These are phyloP conservation scores for Condylura cristata DNA, from an alignment of 2,113 vertebrate species.

Conservation along the genomic window DNA sequence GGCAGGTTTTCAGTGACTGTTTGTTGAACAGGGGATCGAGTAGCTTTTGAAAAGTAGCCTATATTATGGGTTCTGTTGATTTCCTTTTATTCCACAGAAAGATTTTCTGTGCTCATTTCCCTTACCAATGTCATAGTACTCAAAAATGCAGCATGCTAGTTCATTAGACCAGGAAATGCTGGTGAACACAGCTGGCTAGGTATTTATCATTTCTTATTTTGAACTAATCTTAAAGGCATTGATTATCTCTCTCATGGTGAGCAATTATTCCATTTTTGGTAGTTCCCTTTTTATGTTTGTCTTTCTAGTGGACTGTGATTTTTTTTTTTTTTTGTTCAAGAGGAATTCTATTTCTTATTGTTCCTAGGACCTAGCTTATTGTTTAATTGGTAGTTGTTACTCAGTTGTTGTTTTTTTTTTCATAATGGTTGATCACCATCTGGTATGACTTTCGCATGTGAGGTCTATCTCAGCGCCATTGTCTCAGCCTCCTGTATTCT, in stretches of 20 bases:
- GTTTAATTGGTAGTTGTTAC: not conserved
- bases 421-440: not conserved
- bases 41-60: not conserved
- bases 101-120: constrained; percentile 7
- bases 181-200: not conserved
- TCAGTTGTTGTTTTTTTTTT: not conserved
- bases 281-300: not conserved
- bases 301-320: not conserved
- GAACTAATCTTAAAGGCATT: not conserved
- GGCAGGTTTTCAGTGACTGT: not conserved
- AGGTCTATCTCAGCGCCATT: not conserved
- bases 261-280: not conserved
- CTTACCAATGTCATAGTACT: not conserved
- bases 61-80: not conserved
- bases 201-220: constrained; percentile 12
- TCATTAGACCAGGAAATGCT: not conserved
- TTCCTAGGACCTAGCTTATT: not conserved
- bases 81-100: constrained; percentile 35
- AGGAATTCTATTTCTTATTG: not conserved
- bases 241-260: not conserved
- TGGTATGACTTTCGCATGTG: not conserved
- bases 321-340: not conserved
- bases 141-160: not conserved
- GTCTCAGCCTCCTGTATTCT: not conserved
- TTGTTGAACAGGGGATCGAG: constrained; percentile 15